These are phyloP conservation scores for Philhelius pedissequus DNA, from an alignment of 2,888 invertebrate genomes.

Conservation along the genomic window DNA sequence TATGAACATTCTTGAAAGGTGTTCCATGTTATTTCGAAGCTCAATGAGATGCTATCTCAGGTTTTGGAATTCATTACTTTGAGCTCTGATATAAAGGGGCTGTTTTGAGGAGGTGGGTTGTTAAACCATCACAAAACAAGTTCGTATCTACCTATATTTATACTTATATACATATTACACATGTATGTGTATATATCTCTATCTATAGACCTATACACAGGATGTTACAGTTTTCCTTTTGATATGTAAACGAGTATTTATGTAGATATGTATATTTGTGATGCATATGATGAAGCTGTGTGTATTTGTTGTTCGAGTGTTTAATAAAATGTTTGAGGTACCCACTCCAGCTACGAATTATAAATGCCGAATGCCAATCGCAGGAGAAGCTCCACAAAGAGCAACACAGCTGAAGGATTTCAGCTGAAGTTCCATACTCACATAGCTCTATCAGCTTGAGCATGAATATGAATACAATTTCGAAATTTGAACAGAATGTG, in stretches of 20 bases:
- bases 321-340: conserved; percentile 69
- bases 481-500: conserved; percentile 63
- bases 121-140: conserved; percentile 13
- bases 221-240: conserved; percentile 66
- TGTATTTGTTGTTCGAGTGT: conserved; percentile 37
- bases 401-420: conserved; percentile 56
- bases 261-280: not conserved
- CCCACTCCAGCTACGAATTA: conserved; percentile 64
- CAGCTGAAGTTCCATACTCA: conserved; percentile 12
- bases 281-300: not conserved
- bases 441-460: conserved; percentile 32
- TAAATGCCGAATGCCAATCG: conserved; percentile 67
- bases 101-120: not conserved
- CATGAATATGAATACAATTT: conserved; percentile 68
- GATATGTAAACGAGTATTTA: conserved; percentile 48
- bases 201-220: conserved; percentile 20
- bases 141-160: not conserved
- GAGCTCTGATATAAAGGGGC: not conserved
- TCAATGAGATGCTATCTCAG: conserved; percentile 32
- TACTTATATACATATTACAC: too few species aligned
- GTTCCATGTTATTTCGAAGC: conserved; percentile 54
- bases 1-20: conserved; percentile 57
- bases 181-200: not conserved
- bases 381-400: conserved; percentile 36
- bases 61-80: conserved; percentile 61